phyloP scores from a whole-genome alignment of 2,888 invertebrate species.

The Temnothorax rugatulus region DNA sequence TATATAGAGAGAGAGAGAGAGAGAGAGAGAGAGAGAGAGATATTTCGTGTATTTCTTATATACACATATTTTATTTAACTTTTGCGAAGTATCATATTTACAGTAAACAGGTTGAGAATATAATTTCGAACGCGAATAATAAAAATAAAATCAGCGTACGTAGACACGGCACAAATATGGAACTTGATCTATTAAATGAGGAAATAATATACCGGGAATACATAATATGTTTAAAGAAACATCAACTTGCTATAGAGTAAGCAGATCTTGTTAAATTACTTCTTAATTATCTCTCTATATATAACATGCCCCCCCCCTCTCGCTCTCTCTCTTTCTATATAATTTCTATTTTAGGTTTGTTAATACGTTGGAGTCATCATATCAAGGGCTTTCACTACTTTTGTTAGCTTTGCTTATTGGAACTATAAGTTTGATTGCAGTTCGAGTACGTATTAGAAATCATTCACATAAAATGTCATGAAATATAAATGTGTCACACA shows the following conservation, averaged over 20 bases:
- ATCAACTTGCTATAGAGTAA: conserved; percentile 37
- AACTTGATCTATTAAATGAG: not conserved
- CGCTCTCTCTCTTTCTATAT: not conserved
- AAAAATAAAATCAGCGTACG: not conserved
- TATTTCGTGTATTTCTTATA: not conserved
- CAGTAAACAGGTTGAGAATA: conserved; percentile 13
- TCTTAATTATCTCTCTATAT: not conserved
- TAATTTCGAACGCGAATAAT: not conserved
- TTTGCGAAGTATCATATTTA: not conserved
- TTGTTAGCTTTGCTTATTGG: not conserved
- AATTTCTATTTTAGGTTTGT: not conserved
- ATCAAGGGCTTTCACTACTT: not conserved
- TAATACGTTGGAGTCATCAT: not conserved
- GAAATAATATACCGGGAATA: conserved; percentile 10
- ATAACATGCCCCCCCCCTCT: not conserved
- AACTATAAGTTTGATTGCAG: conserved; percentile 5
- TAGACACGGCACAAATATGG: not conserved
- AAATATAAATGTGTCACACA: not conserved
- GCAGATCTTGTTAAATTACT: not conserved
- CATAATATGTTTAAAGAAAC: conserved; percentile 24
- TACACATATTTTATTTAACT: not conserved
- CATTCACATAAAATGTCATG: not conserved
- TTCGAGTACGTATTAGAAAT: conserved; percentile 10
- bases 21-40: too few species aligned
- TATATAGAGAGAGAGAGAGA: too few species aligned